Evolutionary conservation across 2,888 invertebrate genomes (phyloP).

Genomic region (Fragum sueziense): DNA sequence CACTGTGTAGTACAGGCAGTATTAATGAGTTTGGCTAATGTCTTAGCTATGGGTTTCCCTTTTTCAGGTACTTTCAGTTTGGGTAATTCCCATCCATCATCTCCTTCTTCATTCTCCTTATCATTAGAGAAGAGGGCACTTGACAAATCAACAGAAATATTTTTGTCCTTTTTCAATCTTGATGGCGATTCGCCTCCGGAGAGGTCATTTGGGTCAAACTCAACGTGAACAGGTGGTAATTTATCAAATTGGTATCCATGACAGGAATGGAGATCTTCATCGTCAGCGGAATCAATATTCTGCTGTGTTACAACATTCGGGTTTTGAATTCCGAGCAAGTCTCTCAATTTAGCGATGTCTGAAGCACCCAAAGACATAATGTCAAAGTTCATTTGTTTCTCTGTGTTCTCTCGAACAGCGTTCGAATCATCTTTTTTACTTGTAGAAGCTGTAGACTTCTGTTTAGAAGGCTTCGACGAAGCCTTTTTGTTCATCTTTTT

Average conservation of each 20-base stretch:
- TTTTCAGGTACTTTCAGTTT: slow-evolving; percentile 13
- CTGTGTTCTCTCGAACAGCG: no score
- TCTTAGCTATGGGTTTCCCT: slow-evolving; percentile 7
- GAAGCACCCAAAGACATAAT: background rate
- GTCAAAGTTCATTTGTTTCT: no score
- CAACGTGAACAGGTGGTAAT: background rate
- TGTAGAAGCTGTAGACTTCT: no score
- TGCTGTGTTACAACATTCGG: no score
- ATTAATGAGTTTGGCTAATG: slow-evolving; percentile 29
- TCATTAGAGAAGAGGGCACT: background rate
- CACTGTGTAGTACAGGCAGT: slow-evolving; percentile 23
- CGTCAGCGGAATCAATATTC: background rate
- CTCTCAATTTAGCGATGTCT: background rate
- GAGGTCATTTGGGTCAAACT: no score
- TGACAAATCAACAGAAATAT: no score
- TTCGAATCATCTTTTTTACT: no score
- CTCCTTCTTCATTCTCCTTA: background rate
- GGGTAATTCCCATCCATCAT: background rate
- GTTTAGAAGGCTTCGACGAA: no score
- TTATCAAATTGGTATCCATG: background rate
- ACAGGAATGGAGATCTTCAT: background rate
- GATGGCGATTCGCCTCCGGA: no score
- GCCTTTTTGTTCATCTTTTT: background rate
- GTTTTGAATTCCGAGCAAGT: background rate
- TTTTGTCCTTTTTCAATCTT: no score